Evolutionary conservation across 2,797 vertebrate genomes (phyloP).

Genomic region (Diplodus puntazzo): DNA sequence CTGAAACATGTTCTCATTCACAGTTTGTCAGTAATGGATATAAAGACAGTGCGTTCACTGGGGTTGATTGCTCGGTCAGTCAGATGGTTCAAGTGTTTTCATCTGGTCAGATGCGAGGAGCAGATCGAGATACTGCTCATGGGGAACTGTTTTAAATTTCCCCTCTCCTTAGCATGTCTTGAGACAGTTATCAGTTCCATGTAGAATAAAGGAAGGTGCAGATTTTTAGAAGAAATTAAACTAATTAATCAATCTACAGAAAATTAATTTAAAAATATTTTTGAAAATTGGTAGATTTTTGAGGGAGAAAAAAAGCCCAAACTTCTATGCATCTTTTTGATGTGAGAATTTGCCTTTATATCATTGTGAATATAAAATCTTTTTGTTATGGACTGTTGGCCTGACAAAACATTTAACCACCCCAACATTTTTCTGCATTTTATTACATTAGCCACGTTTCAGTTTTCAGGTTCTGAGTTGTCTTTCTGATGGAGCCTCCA

Average conservation of each 20-base stretch:
- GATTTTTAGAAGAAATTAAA: background rate
- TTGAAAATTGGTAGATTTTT: background rate
- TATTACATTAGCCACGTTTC: background rate
- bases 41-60: background rate
- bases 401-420: too few relatives aligned
- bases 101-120: constrained; percentile 7
- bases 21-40: background rate
- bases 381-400: background rate
- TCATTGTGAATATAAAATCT: background rate
- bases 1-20: background rate
- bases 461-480: background rate
- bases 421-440: too few relatives aligned
- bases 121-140: background rate
- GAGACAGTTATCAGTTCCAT: background rate
- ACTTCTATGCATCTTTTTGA: too few relatives aligned
- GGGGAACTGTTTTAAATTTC: background rate
- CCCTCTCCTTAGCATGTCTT: background rate
- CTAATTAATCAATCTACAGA: background rate
- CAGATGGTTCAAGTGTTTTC: constrained; percentile 7
- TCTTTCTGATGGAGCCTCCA: background rate
- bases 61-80: background rate
- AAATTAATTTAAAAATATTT: background rate
- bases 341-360: too few relatives aligned
- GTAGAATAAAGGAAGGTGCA: background rate
- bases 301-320: background rate